phyloP scores from a whole-genome alignment of 2,888 invertebrate genomes.

The Mesoligia furuncula region DNA sequence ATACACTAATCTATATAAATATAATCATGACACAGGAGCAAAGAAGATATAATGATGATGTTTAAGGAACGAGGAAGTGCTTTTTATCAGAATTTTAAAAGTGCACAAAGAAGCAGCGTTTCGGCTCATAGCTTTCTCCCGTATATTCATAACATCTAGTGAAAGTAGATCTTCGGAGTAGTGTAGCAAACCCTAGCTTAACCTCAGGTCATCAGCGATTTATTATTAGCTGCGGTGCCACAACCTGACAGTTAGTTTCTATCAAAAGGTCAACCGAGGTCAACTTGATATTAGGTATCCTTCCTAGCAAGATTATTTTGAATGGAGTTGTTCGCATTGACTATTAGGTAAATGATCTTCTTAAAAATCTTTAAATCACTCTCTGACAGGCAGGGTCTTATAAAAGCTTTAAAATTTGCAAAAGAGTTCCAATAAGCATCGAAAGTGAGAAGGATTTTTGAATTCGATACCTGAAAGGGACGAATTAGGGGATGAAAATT shows the following conservation, averaged over 20 bases:
- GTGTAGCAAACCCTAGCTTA: slow-evolving; percentile 47
- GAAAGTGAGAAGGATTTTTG: neutral
- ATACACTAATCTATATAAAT: no score
- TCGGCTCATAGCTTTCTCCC: neutral
- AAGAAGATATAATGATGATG: no score
- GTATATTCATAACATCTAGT: slow-evolving; percentile 24
- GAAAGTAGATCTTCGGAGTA: slow-evolving; percentile 52
- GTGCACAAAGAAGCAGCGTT: neutral
- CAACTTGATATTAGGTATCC: slow-evolving; percentile 23
- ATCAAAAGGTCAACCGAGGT: slow-evolving; percentile 42
- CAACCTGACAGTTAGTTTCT: slow-evolving; percentile 53
- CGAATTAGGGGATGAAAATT: neutral
- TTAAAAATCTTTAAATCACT: neutral
- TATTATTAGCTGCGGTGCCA: slow-evolving; percentile 50
- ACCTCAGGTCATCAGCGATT: slow-evolving; percentile 54
- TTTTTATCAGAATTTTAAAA: neutral
- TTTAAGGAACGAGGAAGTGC: neutral
- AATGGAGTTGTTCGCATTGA: neutral
- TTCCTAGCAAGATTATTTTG: slow-evolving; percentile 6
- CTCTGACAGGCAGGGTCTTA: neutral
- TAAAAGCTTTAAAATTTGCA: neutral
- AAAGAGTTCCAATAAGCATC: neutral
- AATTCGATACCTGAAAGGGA: neutral
- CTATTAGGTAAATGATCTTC: slow-evolving; percentile 1
- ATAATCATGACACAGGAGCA: neutral